Evolutionary conservation across 1,140 invertebrate species (phyloP).

Genomic region (Acromyrmex heyeri): DNA sequence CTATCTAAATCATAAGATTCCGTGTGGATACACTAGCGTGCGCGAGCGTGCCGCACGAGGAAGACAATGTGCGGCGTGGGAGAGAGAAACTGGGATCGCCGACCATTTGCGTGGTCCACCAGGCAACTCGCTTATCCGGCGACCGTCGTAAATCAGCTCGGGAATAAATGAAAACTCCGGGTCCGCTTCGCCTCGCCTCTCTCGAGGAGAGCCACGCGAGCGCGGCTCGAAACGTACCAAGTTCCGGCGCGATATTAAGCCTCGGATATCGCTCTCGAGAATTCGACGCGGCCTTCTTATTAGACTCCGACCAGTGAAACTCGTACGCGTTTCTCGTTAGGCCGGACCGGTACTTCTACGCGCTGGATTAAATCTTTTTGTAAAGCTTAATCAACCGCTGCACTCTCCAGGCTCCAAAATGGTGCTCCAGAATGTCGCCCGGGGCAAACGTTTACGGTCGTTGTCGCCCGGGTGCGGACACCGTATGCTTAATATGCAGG

Average conservation of each 20-base stretch:
- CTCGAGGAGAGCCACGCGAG: background rate
- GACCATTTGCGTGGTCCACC: constrained; percentile 61
- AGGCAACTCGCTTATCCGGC: constrained; percentile 67
- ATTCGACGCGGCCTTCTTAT: constrained; percentile 42
- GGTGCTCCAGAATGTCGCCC: constrained; percentile 32
- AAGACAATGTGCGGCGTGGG: constrained; percentile 65
- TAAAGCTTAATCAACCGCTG: constrained; percentile 64
- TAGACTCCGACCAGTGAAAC: background rate
- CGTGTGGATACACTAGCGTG: constrained; percentile 11
- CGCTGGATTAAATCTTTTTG: constrained; percentile 24
- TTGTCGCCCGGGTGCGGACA: constrained; percentile 16
- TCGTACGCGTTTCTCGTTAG: constrained; percentile 18
- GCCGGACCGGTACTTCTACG: constrained; percentile 17
- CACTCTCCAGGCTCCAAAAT: background rate
- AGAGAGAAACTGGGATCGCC: constrained; percentile 43
- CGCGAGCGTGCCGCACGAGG: constrained; percentile 30
- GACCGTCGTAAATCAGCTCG: constrained; percentile 69
- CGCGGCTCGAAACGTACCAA: constrained; percentile 15
- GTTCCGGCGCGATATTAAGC: constrained; percentile 39
- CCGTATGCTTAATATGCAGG: constrained; percentile 66
- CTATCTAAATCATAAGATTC: constrained; percentile 65
- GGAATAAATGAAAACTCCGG: constrained; percentile 67
- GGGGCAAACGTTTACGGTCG: constrained; percentile 28
- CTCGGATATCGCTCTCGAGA: constrained; percentile 13
- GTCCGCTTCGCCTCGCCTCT: background rate